Evolutionary conservation across 2,888 invertebrate genomes (phyloP), one percentile per base, ranked within the genome.

Genomic region (Oxystoma pomonae): DNA sequence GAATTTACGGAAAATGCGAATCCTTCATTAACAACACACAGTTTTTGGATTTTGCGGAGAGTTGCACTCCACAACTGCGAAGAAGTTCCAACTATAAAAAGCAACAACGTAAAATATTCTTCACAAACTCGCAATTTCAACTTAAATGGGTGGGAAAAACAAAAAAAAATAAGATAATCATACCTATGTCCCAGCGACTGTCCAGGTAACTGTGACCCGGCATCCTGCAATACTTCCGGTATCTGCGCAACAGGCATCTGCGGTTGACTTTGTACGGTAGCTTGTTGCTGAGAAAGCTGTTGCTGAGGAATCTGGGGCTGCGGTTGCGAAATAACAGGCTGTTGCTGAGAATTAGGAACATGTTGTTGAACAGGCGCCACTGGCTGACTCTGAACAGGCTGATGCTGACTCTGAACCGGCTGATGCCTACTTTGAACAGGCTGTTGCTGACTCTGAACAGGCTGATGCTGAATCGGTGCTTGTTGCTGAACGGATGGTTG

Each of bases 311-410:
- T 57, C 52, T 65, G 65, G 12, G 52, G 21, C 35, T 61, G 12
- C 16, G 9, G 55, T 55, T 9, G 17, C n/a, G n/a, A n/a, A n/a
- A n/a, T n/a, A n/a, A n/a, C n/a, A n/a, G n/a, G n/a, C n/a, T n/a
- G n/a, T 16, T 55, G 55, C 55, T 55, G 55, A 16, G 9, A 7
- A 62, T 61, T 68, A 65, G 9, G 68, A n/a, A 74, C 65, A 18
- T 69, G 69, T 57, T 74, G 69, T 55, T 63, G 68, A 51, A 56
- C 67, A 65, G 35, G 73, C 69, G 49, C 20, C 20, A 69, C 66
- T 57, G 69, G 70, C 59, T 66, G 68, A 53, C 64, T 66, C 22
- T 67, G 69, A 55, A 66, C 68, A 53, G 67, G 55, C 60, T 61
- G 58, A 55, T 63, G 63, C 20, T 61, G 58, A 2, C 56, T 74